phyloP scores from a whole-genome alignment of 2,113 vertebrate species.

The Paradoxurus hermaphroditus region DNA sequence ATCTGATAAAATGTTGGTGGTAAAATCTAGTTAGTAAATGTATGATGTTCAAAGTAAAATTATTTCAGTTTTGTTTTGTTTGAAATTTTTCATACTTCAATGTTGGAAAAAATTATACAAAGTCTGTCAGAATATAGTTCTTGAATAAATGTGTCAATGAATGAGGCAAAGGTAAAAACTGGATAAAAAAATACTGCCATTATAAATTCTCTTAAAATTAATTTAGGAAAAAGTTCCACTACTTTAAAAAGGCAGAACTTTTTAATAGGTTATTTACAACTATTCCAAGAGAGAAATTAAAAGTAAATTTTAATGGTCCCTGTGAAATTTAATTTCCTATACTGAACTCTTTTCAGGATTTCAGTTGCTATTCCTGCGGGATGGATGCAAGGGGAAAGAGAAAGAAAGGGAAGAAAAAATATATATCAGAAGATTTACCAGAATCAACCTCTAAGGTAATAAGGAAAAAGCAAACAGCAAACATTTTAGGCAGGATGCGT shows the following conservation, averaged over 20 bases:
- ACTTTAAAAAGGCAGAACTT: constrained; percentile 52
- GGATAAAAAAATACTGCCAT: not conserved
- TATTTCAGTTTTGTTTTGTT: not conserved
- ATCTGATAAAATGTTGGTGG: not conserved
- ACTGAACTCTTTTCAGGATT: not conserved
- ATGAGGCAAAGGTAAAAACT: not conserved
- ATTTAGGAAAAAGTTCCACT: not conserved
- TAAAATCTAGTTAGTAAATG: not conserved
- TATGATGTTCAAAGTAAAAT: not conserved
- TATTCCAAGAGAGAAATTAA: constrained; percentile 21
- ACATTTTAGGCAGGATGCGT: not conserved
- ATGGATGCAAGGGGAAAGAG: not conserved
- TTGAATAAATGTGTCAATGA: not conserved
- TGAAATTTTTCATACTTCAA: not conserved
- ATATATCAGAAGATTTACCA: not conserved
- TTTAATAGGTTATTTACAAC: constrained; percentile 54
- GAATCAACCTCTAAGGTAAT: not conserved
- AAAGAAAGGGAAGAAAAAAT: not conserved
- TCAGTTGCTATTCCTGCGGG: constrained; percentile 13
- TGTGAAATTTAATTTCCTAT: constrained; percentile 57
- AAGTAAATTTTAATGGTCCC: constrained; percentile 59
- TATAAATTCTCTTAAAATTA: not conserved
- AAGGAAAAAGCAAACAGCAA: not conserved
- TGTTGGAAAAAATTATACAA: not conserved
- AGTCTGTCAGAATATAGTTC: not conserved